These are phyloP conservation scores for Saxidomus purpurata DNA, from an alignment of 1,140 invertebrate genomes.

Conservation along the genomic window DNA sequence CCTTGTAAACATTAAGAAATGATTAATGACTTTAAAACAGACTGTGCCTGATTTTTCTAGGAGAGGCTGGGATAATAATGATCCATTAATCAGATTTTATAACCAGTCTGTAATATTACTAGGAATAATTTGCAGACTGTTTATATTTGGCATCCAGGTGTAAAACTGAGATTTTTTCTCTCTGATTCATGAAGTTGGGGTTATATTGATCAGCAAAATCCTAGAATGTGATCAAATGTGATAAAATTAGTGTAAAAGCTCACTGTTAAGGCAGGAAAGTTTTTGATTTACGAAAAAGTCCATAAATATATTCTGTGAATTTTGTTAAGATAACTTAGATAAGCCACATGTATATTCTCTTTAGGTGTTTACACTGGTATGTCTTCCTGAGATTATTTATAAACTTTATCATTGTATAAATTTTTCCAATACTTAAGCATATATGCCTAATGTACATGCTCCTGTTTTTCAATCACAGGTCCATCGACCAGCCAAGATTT, in stretches of 20 bases:
- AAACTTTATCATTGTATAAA: no score
- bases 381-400: no score
- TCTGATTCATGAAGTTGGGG: background rate
- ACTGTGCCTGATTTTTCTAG: background rate
- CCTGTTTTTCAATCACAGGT: constrained; percentile 58
- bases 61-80: background rate
- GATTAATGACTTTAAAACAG: background rate
- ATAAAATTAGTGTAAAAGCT: no score
- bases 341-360: no score
- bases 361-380: no score
- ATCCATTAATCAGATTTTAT: constrained; percentile 20
- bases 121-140: background rate
- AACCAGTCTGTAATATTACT: background rate
- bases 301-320: no score
- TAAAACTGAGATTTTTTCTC: background rate
- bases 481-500: constrained; percentile 28
- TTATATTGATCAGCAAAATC: background rate
- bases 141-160: background rate
- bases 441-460: no score
- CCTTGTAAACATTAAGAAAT: background rate
- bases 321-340: no score
- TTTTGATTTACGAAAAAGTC: no score
- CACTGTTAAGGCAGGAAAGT: no score
- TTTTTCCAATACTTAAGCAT: no score
- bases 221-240: no score